These are phyloP conservation scores for Tautogolabrus adspersus DNA, from an alignment of 2,113 vertebrate species.

Conservation along the genomic window DNA sequence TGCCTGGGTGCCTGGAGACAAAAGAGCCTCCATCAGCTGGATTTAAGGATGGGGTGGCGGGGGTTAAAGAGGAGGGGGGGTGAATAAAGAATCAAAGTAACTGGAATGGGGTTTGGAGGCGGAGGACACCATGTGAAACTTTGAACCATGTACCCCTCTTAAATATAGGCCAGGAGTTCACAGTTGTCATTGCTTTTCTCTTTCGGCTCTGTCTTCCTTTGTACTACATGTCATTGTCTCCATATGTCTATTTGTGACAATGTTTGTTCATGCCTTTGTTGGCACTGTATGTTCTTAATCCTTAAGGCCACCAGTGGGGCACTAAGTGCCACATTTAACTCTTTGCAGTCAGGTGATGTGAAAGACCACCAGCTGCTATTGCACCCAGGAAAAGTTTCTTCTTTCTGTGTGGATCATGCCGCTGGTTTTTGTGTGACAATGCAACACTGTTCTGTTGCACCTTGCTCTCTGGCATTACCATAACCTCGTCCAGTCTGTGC, in stretches of 20 bases:
- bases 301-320: not conserved
- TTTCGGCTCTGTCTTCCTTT: conserved; percentile 44
- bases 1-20: conserved; percentile 88
- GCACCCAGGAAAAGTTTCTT: conserved; percentile 6
- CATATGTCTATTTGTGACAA: conserved; percentile 46
- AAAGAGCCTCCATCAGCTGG: conserved; percentile 86
- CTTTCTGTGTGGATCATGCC: too few relatives aligned
- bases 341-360: conserved; percentile 38
- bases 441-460: conserved; percentile 15
- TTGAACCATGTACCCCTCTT: conserved; percentile 76
- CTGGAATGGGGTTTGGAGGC: conserved; percentile 72
- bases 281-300: conserved; percentile 43
- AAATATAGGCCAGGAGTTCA: conserved; percentile 70
- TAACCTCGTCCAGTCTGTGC: conserved; percentile 26
- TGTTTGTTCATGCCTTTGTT: conserved; percentile 29
- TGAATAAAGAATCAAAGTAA: conserved; percentile 84
- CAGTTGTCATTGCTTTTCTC: conserved; percentile 66
- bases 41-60: conserved; percentile 81
- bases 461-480: conserved; percentile 34
- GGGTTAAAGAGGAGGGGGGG: conserved; percentile 25
- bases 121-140: conserved; percentile 76
- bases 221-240: conserved; percentile 52
- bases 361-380: conserved; percentile 48
- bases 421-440: not conserved
- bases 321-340: conserved; percentile 33